Evolutionary conservation across 1,140 invertebrate genomes (phyloP), one percentile per base, ranked within the genome.

Genomic region (Saxidomus purpurata): DNA sequence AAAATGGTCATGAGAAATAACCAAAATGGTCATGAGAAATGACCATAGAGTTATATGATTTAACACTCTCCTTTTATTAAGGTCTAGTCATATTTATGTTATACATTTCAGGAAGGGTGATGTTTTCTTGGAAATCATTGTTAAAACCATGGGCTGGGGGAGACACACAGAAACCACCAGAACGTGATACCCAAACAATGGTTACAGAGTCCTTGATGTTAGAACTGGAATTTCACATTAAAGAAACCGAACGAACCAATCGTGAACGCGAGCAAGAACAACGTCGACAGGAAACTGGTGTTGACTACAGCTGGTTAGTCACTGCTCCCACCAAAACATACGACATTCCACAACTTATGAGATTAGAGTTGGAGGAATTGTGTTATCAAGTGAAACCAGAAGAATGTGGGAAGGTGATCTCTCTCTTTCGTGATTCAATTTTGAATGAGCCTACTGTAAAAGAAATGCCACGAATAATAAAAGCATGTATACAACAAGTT

Each of bases 251-350:
- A n/a, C 59, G 81, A 22, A 28, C 89, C 0, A 38, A 84, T 9
- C 40, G 86, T 31, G 91, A 93, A 52, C 87, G 89, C 25, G 93
- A 94, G 34, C 89, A 90, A 22, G 93, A 94, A 63, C 74, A 93
- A 69, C 87, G 88, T 25, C 40, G 91, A 6, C 81, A 89, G 36
- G 84, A 90, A 22, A 93, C 91, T 43, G 94, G 93, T 25, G 95
- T 95, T 55, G 95, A 95, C 81, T 95, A 95, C 86, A 94, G 92
- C 61, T 95, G 95, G 95, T 90, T 95, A 13, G 90, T 95, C 1
- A 93, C 90, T 31, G 83, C 81, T 22, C 52, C 89, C 17, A 83
- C 90, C 4, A 94, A 93, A 90, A 34, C 69, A 0, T 95, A 93
- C 71, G 91, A 94, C 89, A 93, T 95, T 59, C 92, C 95, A 1